Conservation (phyloP, 2,888 invertebrate genomes). For the Ochropleura leucogaster region DNA sequence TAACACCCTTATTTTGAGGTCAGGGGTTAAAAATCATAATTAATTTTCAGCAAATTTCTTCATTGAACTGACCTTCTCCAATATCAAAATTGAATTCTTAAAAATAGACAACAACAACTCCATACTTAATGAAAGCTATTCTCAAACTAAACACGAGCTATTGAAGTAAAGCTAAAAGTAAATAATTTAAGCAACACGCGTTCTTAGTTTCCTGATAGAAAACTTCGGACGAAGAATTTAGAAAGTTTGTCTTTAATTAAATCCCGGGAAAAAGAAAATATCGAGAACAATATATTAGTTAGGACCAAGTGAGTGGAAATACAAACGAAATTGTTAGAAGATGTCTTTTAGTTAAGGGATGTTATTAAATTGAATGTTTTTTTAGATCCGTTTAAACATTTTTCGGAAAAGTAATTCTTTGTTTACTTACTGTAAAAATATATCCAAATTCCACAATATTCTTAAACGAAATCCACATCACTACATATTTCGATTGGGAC, state of each 20-base stretch:
- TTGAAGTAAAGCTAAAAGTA: conserved; percentile 43
- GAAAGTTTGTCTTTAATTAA: conserved; percentile 61
- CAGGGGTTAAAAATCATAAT: too few species aligned
- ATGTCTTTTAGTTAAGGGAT: neutral
- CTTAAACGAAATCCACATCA: neutral
- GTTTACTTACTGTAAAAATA: too few species aligned
- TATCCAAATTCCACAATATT: neutral
- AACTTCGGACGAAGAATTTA: conserved; percentile 60
- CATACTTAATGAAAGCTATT: conserved; percentile 46
- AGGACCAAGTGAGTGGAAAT: conserved; percentile 8
- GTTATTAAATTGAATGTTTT: neutral
- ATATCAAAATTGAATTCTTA: neutral
- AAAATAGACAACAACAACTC: conserved; percentile 10
- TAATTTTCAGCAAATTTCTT: neutral
- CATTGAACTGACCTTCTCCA: conserved; percentile 15
- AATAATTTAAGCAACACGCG: conserved; percentile 65
- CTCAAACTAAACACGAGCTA: conserved; percentile 39
- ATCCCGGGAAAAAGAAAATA: conserved; percentile 48
- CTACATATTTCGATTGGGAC: neutral
- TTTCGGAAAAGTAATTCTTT: too few species aligned
- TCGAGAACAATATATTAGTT: conserved; percentile 52
- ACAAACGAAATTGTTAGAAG: neutral
- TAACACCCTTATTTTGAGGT: too few species aligned
- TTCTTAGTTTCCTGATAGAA: conserved; percentile 58
- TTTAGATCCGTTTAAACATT: too few species aligned